Evolutionary conservation across 2,888 invertebrate species (phyloP), one percentile per base, ranked within the genome.

Genomic region (Synergus umbraculus): DNA sequence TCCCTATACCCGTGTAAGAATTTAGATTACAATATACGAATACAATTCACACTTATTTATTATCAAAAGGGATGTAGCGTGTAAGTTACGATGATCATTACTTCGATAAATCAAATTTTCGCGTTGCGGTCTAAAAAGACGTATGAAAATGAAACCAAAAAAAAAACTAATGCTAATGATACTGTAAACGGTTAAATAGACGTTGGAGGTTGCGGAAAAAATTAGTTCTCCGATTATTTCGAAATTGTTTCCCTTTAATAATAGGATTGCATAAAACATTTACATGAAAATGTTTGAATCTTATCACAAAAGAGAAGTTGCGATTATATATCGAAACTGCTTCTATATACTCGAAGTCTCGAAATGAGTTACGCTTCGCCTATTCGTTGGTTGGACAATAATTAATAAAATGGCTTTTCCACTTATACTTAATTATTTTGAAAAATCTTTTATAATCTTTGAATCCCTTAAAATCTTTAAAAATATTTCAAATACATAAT

Each of bases 61-160:
- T 84, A 87, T 87, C 85, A 81, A 86, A 86, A 82, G 81, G 81
- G 83, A 86, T 81, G 83, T 87, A 87, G 86, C 78, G 69, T 79
- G 80, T 87, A 86, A 89, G 87, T 84, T 85, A 79, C 83, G 86
- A 86, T 84, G 82, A 86, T 73, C 73, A 73, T 73, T 85, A 86
- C 84, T 85, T 88, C 80, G 84, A 85, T 82, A 84, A 90, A 90
- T 91, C 89, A 91, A 90, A 90, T 87, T 89, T 89, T 88, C 87
- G 85, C 87, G 86, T 86, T 87, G 86, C 85, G 84, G 82, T 82
- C 78, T 81, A 82, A 82, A 85, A 82, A 78, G 15, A 73, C 37
- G 29, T 80, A 83, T 64, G 22, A 79, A 81, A 83, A 73, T 60
- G 78, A 63, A 29, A 46, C 81, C 5, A 29, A 49, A 49, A 49